These are phyloP conservation scores for Zelleria hepariella DNA, from an alignment of 2,888 invertebrate genomes.

Conservation along the genomic window DNA sequence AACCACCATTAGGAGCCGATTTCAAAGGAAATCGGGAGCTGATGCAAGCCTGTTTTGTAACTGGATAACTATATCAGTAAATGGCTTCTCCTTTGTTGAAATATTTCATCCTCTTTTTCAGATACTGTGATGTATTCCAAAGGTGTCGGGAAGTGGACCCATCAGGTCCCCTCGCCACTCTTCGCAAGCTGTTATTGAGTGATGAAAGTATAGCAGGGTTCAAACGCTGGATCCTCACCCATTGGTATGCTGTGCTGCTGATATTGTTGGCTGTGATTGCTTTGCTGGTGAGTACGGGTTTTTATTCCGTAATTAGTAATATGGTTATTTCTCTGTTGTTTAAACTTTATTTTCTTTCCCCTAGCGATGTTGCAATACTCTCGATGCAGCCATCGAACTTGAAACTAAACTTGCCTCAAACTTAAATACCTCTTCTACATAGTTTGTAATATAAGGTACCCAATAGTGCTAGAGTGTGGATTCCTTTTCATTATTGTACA, in stretches of 20 bases:
- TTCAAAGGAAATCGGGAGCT: too few relatives aligned
- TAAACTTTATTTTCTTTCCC: constrained; percentile 15
- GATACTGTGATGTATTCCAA: constrained; percentile 78
- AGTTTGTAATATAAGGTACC: background rate
- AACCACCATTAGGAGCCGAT: too few relatives aligned
- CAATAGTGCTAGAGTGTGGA: background rate
- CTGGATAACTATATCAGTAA: too few relatives aligned
- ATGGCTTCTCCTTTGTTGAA: too few relatives aligned
- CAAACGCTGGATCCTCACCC: constrained; percentile 87
- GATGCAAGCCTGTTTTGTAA: too few relatives aligned
- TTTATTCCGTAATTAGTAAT: background rate
- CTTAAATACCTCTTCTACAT: background rate
- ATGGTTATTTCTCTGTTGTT: background rate
- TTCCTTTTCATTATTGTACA: background rate
- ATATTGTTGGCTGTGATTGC: constrained; percentile 81
- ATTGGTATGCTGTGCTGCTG: constrained; percentile 92
- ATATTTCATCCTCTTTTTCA: too few relatives aligned
- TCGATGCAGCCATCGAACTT: constrained; percentile 36
- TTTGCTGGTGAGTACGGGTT: constrained; percentile 83
- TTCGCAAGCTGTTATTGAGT: constrained; percentile 87
- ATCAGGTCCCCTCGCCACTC: constrained; percentile 90
- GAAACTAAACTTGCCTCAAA: constrained; percentile 27
- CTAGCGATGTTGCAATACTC: constrained; percentile 46
- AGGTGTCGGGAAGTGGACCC: constrained; percentile 94
- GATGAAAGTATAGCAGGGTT: constrained; percentile 93